phyloP scores from a whole-genome alignment of 1,140 invertebrate genomes.

The Ericerus pela region DNA sequence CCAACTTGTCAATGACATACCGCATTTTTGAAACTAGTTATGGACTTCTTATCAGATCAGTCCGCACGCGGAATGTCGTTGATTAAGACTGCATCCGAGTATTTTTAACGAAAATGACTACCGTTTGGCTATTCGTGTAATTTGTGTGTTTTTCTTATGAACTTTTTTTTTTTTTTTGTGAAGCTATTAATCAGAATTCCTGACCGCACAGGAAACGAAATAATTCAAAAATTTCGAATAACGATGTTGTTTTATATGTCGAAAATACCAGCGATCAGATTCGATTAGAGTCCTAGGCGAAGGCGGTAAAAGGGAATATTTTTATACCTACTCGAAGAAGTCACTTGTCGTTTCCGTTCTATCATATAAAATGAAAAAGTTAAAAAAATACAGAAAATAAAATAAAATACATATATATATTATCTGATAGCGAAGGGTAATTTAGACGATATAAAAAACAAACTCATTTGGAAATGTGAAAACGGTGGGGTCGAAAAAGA shows the following conservation, averaged over 20 bases:
- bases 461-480: too few species aligned
- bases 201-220: constrained; percentile 2
- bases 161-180: background rate
- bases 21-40: background rate
- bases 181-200: constrained; percentile 1
- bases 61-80: constrained; percentile 1
- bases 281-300: too few species aligned
- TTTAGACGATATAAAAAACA: too few species aligned
- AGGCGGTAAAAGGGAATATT: too few species aligned
- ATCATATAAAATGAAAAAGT: too few species aligned
- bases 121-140: background rate
- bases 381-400: too few species aligned
- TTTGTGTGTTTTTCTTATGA: background rate
- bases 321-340: too few species aligned
- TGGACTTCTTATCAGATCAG: background rate
- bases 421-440: too few species aligned
- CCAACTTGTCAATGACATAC: background rate
- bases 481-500: too few species aligned
- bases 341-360: too few species aligned
- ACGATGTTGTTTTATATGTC: background rate
- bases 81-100: constrained; percentile 6
- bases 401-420: too few species aligned
- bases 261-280: too few species aligned
- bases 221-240: constrained; percentile 6
- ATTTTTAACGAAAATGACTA: background rate